A percentile compares a stretch with the other conserved stretches of the same genome.
These are phyloP conservation scores for Vicugna pacos DNA, from an alignment of 2,113 vertebrate species.

Conservation along the genomic window DNA sequence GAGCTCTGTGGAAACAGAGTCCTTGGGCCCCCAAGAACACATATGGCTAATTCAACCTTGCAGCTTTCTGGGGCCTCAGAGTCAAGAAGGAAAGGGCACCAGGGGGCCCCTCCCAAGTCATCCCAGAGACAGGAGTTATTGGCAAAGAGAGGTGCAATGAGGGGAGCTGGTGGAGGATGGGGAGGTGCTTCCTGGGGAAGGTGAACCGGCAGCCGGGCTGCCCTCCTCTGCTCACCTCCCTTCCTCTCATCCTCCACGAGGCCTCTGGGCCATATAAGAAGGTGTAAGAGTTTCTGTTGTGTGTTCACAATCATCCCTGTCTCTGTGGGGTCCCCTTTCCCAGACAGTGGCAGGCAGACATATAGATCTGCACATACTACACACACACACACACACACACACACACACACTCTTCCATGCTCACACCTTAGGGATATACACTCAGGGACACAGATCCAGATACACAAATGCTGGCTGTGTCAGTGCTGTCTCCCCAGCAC, in stretches of 20 bases:
- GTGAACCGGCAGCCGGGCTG: neutral
- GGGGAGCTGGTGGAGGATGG: neutral
- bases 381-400: neutral
- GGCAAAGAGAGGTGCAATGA: neutral
- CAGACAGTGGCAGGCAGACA: neutral
- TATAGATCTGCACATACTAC: neutral
- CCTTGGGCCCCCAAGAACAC: too few relatives aligned
- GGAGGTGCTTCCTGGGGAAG: neutral
- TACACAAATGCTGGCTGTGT: neutral
- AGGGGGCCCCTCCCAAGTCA: too few relatives aligned
- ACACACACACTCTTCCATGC: too few relatives aligned
- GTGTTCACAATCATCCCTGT: neutral
- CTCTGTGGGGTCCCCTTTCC: neutral
- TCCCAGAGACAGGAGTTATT: too few relatives aligned
- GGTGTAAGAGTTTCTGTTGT: neutral
- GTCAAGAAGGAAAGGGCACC: too few relatives aligned
- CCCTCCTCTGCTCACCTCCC: neutral
- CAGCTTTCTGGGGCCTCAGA: too few relatives aligned
- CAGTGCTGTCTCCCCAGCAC: neutral
- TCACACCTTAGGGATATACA: neutral
- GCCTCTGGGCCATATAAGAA: conserved; percentile 57
- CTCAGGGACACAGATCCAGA: neutral
- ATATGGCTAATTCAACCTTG: too few relatives aligned
- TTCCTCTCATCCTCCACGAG: neutral
- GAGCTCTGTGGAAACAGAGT: too few relatives aligned